Conservation (phyloP, 2,888 invertebrate genomes). For the Microctonus hyperodae region DNA sequence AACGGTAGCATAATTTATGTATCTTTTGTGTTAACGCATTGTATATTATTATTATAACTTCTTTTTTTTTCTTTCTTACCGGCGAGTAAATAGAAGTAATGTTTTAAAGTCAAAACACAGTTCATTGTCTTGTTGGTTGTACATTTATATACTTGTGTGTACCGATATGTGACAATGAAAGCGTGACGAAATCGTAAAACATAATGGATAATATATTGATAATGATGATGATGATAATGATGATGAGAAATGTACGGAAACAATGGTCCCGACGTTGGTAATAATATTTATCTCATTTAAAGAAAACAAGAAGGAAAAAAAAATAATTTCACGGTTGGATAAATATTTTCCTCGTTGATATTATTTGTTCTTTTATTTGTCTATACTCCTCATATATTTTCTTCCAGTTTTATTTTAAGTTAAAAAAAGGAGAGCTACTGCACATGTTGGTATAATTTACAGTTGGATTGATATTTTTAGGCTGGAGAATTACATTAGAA, state of each 20-base stretch:
- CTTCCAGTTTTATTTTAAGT: background rate
- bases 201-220: background rate
- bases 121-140: background rate
- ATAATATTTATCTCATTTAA: background rate
- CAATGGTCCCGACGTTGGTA: background rate
- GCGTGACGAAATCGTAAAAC: slow-evolving; percentile 9
- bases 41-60: background rate
- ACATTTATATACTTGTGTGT: background rate
- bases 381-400: background rate
- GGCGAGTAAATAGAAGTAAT: background rate
- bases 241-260: background rate
- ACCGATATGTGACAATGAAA: slow-evolving; percentile 13
- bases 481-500: slow-evolving; percentile 13
- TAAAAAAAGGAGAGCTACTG: no score
- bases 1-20: background rate
- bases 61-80: background rate
- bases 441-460: background rate
- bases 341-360: background rate
- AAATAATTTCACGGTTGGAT: background rate
- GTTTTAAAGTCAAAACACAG: background rate
- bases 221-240: background rate
- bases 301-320: background rate
- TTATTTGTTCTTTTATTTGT: background rate
- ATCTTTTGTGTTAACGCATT: background rate
- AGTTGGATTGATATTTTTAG: slow-evolving; percentile 18